Evolutionary conservation across 2,797 vertebrate species (phyloP).

Genomic region (Rhinogobio ventralis): DNA sequence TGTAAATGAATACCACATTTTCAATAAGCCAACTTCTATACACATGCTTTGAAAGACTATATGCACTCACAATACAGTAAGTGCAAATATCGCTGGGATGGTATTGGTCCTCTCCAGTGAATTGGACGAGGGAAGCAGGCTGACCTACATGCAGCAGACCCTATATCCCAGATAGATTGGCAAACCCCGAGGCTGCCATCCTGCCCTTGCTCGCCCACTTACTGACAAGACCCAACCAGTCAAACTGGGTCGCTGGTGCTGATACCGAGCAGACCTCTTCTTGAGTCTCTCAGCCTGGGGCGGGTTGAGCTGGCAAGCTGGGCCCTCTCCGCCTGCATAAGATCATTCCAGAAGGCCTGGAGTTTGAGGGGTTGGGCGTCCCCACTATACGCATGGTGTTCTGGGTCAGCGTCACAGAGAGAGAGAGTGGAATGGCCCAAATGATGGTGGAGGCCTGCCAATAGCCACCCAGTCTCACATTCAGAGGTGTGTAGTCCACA

Average conservation of each 20-base stretch:
- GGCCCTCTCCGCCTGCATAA: slow-evolving; percentile 14
- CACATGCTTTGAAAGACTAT: slow-evolving; percentile 8
- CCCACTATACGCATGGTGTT: slow-evolving; percentile 28
- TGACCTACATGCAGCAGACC: slow-evolving; percentile 81
- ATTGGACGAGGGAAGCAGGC: slow-evolving; percentile 62
- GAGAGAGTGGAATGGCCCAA: slow-evolving; percentile 23
- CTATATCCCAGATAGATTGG: slow-evolving; percentile 71
- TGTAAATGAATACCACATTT: background rate
- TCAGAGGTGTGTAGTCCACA: background rate
- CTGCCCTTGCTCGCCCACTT: slow-evolving; percentile 60
- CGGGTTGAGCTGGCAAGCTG: slow-evolving; percentile 36
- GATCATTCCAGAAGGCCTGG: slow-evolving; percentile 41
- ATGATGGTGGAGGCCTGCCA: slow-evolving; percentile 42
- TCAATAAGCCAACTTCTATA: background rate
- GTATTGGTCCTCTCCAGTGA: slow-evolving; percentile 39
- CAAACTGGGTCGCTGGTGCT: slow-evolving; percentile 72
- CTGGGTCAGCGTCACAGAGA: slow-evolving; percentile 36
- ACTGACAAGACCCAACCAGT: slow-evolving; percentile 57
- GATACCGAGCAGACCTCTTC: slow-evolving; percentile 47
- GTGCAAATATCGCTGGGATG: background rate
- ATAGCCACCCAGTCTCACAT: slow-evolving; percentile 20
- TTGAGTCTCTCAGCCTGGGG: slow-evolving; percentile 50
- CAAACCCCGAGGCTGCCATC: slow-evolving; percentile 66
- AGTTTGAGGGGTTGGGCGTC: slow-evolving; percentile 27
- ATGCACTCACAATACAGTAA: background rate